Evolutionary conservation across 2,113 vertebrate genomes (phyloP), one percentile per base, ranked within the genome.

Genomic region (Barbus barbus): DNA sequence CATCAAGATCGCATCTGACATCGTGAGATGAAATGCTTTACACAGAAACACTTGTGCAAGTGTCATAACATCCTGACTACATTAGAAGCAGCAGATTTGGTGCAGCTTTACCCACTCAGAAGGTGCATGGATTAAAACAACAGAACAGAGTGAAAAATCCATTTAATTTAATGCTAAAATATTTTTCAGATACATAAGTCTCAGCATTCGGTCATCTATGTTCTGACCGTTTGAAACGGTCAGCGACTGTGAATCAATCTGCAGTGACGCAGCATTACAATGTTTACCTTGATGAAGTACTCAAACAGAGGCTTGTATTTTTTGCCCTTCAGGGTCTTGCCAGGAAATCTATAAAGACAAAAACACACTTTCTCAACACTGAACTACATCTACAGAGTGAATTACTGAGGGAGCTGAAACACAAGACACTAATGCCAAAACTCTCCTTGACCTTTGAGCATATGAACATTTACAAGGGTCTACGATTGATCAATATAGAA

Each of bases 261-360:
- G 9, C 71, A 46, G 61, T 16, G 56, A 44, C 9, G 16, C 26
- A 51, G 48, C 28, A 38, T 58, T 24, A 18, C 46, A 78, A 0
- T 82, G 92, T 93, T 93, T 91, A 99, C 98, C 97, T 96, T 93
- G 85, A 94, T 88, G 91, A 99, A 99, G 91, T 99, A 99, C 2
- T 94, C 92, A 90, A 99, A 99, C 44, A 99, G 94, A 20, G 98
- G 98, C 88, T 91, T 96, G 88, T 99, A 99, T 74, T 94, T 96
- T 91, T 97, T 99, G 84, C 97, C 98, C 91, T 97, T 98, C 79
- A 99, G 95, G 38, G 8, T 87, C 89, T 94, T 88, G 38, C 98
- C 98, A 85, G 96, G 96, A 93, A 99, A 99, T 87, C 98, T 99
- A 88, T 84, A 87, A 83, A 78, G 38, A 76, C 61, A 79, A 78